Percentiles rank a stretch among this genome's conserved stretches.
These are phyloP conservation scores for Labia minor DNA, from an alignment of 2,888 invertebrate genomes.

Conservation along the genomic window DNA sequence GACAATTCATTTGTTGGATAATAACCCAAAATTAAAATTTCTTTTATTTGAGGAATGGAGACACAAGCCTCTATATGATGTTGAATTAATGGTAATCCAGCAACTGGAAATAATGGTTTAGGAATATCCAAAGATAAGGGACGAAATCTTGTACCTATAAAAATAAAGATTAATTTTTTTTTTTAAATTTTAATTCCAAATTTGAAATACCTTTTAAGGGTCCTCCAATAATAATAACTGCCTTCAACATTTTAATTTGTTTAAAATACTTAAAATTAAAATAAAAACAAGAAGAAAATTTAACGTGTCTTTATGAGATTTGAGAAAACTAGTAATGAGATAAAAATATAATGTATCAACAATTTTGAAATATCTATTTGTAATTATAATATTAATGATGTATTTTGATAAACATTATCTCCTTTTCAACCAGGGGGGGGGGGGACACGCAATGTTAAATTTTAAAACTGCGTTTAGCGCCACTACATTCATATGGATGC, in stretches of 20 bases:
- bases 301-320: too few species aligned
- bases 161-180: conserved; percentile 9
- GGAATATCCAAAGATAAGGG: conserved; percentile 94
- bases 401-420: too few species aligned
- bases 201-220: conserved; percentile 91
- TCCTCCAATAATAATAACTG: conserved; percentile 82
- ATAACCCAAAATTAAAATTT: conserved; percentile 89
- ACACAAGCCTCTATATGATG: conserved; percentile 94
- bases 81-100: conserved; percentile 89
- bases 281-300: too few species aligned
- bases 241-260: conserved; percentile 31
- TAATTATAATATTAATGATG: too few species aligned
- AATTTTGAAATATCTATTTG: too few species aligned
- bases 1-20: conserved; percentile 76
- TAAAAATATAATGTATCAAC: too few species aligned
- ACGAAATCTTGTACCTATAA: conserved; percentile 85
- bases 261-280: not conserved
- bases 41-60: conserved; percentile 64
- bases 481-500: too few species aligned
- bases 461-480: too few species aligned
- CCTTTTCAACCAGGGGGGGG: too few species aligned
- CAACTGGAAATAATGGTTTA: conserved; percentile 94
- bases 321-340: too few species aligned
- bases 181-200: too few species aligned
- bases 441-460: too few species aligned